These are phyloP conservation scores for Agrochola circellaris DNA, from an alignment of 2,888 invertebrate species.

Conservation along the genomic window DNA sequence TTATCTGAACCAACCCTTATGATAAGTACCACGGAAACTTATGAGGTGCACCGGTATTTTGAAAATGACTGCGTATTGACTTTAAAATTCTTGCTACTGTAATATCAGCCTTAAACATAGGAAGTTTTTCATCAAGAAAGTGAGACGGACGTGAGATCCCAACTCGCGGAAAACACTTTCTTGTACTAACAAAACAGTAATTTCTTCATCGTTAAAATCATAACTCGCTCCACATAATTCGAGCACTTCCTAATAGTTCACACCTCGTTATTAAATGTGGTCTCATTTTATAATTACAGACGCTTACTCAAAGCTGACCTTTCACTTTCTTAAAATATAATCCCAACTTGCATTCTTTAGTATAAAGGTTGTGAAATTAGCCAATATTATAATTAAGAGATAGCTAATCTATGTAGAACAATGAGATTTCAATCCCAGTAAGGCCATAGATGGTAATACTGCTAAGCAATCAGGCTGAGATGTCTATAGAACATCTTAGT, in stretches of 20 bases:
- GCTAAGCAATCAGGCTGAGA: background rate
- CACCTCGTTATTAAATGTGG: constrained; percentile 55
- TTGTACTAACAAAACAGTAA: constrained; percentile 1
- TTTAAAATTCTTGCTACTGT: background rate
- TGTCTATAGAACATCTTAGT: constrained; percentile 1
- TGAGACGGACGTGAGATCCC: no score
- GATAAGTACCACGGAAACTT: background rate
- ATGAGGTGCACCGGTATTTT: background rate
- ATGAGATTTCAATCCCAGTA: constrained; percentile 20
- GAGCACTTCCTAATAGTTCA: constrained; percentile 55
- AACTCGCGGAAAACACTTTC: background rate
- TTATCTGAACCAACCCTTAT: background rate
- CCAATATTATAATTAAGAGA: constrained; percentile 57
- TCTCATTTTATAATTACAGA: constrained; percentile 63
- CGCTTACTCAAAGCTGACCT: constrained; percentile 63
- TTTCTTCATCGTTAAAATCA: constrained; percentile 9
- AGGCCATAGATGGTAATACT: constrained; percentile 2
- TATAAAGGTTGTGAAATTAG: constrained; percentile 54
- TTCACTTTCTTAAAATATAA: constrained; percentile 61
- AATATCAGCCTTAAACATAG: background rate
- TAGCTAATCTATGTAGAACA: constrained; percentile 37
- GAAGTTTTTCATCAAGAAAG: background rate
- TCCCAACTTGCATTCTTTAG: constrained; percentile 53
- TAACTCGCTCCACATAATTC: constrained; percentile 34
- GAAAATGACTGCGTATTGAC: background rate